Conservation (phyloP, 2,113 vertebrate species). For the Perca flavescens region DNA sequence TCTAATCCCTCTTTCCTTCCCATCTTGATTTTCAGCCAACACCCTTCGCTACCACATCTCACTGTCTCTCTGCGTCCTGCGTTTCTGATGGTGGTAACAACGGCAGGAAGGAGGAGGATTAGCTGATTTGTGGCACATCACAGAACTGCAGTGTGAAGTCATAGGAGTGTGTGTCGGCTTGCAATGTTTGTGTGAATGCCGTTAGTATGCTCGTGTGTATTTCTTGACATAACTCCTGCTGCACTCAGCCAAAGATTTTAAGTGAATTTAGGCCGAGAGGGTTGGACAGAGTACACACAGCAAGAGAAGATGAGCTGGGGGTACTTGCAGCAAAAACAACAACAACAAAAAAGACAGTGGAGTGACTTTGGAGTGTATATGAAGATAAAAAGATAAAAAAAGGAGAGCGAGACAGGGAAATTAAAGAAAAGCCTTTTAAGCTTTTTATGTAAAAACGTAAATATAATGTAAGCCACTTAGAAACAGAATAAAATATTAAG, state of each 20-base stretch:
- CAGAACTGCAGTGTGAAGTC: conserved; percentile 35
- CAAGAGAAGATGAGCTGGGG: conserved; percentile 38
- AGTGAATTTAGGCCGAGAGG: conserved; percentile 56
- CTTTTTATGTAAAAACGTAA: conserved; percentile 34
- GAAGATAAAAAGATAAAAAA: not conserved
- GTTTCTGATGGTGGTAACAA: not conserved
- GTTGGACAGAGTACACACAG: conserved; percentile 52
- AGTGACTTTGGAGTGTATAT: not conserved
- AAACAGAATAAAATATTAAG: conserved; percentile 66
- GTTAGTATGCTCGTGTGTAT: conserved; percentile 22
- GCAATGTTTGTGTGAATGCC: conserved; percentile 15
- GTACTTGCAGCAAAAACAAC: conserved; percentile 20
- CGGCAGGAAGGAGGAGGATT: conserved; percentile 39
- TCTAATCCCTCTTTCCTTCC: conserved; percentile 36
- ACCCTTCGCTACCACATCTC: conserved; percentile 4
- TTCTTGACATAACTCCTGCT: conserved; percentile 50
- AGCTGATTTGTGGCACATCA: conserved; percentile 50
- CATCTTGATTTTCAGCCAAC: conserved; percentile 22
- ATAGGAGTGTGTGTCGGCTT: conserved; percentile 21
- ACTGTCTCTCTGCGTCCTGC: conserved; percentile 13
- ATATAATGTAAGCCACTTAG: conserved; percentile 32
- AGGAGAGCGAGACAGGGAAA: conserved; percentile 16
- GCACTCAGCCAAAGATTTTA: conserved; percentile 53
- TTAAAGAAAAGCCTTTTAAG: conserved; percentile 32
- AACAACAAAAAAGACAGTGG: conserved; percentile 1